Conservation (phyloP, 2,888 invertebrate species). For the Pharmacophagus antenor region DNA sequence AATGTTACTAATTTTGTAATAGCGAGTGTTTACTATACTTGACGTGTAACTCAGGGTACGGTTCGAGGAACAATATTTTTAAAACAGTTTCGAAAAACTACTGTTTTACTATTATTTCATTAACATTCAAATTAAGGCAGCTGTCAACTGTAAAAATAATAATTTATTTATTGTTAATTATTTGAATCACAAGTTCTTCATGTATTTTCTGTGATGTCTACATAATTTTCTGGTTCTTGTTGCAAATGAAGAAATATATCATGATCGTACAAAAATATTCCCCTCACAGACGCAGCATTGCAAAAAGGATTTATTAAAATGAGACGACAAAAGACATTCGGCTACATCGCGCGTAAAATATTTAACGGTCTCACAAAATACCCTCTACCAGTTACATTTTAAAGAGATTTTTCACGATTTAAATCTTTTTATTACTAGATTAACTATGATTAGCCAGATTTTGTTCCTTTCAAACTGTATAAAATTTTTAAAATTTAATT, state of each 20-base stretch:
- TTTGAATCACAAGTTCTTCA: no score
- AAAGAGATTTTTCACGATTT: not conserved
- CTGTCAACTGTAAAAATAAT: no score
- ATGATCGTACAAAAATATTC: constrained; percentile 13
- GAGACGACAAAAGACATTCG: constrained; percentile 26
- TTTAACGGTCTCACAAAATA: constrained; percentile 17
- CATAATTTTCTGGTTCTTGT: not conserved
- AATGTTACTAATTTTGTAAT: no score
- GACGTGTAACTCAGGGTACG: no score
- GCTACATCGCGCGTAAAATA: constrained; percentile 15
- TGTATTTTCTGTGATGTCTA: not conserved
- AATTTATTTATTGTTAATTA: no score
- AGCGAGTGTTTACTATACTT: no score
- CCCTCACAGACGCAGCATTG: constrained; percentile 11
- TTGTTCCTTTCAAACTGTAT: not conserved
- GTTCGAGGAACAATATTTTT: no score
- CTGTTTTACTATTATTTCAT: no score
- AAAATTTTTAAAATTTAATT: not conserved
- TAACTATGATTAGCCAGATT: not conserved
- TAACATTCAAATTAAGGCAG: no score
- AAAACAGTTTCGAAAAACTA: no score
- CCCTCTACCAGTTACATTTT: not conserved
- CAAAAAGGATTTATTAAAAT: constrained; percentile 23
- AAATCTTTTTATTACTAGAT: not conserved
- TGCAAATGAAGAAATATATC: constrained; percentile 16